A percentile compares a stretch with the other conserved stretches of the same genome.
These are phyloP conservation scores for Platycheirus rosarum DNA, from an alignment of 2,888 invertebrate species.

Conservation along the genomic window DNA sequence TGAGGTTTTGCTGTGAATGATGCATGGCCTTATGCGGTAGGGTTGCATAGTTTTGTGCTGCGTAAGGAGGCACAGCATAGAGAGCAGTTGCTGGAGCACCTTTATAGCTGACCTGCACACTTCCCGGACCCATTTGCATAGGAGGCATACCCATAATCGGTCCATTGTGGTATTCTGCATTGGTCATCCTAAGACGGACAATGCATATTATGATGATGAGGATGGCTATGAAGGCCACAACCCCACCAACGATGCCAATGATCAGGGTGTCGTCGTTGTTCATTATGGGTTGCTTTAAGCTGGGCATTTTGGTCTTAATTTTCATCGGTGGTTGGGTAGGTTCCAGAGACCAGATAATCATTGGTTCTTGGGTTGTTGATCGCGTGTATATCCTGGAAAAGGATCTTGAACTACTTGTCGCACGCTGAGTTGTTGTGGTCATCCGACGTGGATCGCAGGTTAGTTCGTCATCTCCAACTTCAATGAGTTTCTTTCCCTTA, in stretches of 20 bases:
- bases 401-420: slow-evolving; percentile 77
- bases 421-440: slow-evolving; percentile 78
- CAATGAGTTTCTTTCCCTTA: slow-evolving; percentile 87
- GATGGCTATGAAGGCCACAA: slow-evolving; percentile 94
- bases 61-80: slow-evolving; percentile 86
- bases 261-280: slow-evolving; percentile 96
- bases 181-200: slow-evolving; percentile 89
- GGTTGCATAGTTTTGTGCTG: slow-evolving; percentile 86
- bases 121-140: slow-evolving; percentile 84
- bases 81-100: slow-evolving; percentile 83
- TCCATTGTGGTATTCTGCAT: slow-evolving; percentile 87
- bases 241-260: slow-evolving; percentile 96
- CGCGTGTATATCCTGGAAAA: slow-evolving; percentile 84
- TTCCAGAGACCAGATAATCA: slow-evolving; percentile 95
- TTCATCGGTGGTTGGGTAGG: slow-evolving; percentile 87
- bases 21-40: slow-evolving; percentile 86
- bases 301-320: slow-evolving; percentile 84
- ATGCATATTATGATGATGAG: slow-evolving; percentile 95
- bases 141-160: slow-evolving; percentile 85
- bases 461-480: slow-evolving; percentile 91
- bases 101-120: slow-evolving; percentile 84
- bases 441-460: slow-evolving; percentile 89
- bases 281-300: slow-evolving; percentile 86
- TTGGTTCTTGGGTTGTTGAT: slow-evolving; percentile 88
- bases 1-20: slow-evolving; percentile 81